Percentiles rank a stretch among this genome's conserved stretches.
phyloP scores from a whole-genome alignment of 2,888 invertebrate genomes.

The Orchesellides sinensis region DNA sequence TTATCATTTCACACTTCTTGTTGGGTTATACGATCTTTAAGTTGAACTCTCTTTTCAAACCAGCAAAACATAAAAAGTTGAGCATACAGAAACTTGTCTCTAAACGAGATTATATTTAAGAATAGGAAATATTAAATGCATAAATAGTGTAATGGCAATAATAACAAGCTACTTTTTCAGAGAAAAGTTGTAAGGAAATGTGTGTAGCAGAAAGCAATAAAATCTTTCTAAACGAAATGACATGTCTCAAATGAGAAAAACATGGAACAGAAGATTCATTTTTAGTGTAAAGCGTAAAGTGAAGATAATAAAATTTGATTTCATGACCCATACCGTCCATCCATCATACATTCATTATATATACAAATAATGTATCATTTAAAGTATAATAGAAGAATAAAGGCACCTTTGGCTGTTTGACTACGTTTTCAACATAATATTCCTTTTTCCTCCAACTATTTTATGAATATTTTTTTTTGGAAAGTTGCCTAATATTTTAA shows the following conservation, averaged over 20 bases:
- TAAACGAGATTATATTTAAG: no score
- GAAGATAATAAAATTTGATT: conserved; percentile 53
- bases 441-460: background rate
- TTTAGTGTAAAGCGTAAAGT: conserved; percentile 52
- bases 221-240: conserved; percentile 33
- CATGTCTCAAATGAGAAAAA: conserved; percentile 14
- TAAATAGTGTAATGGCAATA: no score
- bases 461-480: conserved; percentile 26
- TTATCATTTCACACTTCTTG: no score
- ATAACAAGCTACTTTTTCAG: no score
- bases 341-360: background rate
- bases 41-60: no score
- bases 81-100: no score
- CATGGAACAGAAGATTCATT: conserved; percentile 36
- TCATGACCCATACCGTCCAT: conserved; percentile 37
- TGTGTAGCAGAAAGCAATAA: conserved; percentile 46
- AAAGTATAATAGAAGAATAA: background rate
- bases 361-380: background rate
- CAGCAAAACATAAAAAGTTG: no score
- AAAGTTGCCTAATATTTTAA: conserved; percentile 24
- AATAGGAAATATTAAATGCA: no score
- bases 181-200: conserved; percentile 10
- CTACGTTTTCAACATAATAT: conserved; percentile 3
- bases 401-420: conserved; percentile 9
- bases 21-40: no score